phyloP scores from a whole-genome alignment of 2,888 invertebrate species.

The Caenorhabditis sulstoni region DNA sequence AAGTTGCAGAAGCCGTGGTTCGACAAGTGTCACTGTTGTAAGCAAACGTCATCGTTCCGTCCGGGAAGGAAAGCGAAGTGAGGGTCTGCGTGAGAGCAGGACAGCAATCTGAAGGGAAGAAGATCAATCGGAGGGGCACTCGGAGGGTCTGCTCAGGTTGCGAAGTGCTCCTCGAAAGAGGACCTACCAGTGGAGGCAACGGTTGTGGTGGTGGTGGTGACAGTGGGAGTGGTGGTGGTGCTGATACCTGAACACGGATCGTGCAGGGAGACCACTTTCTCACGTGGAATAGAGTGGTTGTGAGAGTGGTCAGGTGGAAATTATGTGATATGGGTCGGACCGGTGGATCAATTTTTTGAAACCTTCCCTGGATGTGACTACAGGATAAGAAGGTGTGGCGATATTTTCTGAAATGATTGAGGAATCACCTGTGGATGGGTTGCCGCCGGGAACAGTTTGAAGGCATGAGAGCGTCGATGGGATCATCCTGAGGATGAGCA shows the following conservation, averaged over 20 bases:
- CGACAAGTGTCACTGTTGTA: constrained; percentile 65
- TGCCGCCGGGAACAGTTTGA: constrained; percentile 25
- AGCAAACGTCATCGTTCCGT: constrained; percentile 64
- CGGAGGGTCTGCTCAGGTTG: background rate
- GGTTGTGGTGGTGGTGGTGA: constrained; percentile 36
- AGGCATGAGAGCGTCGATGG: constrained; percentile 14
- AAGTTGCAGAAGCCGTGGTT: constrained; percentile 54
- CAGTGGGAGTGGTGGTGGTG: constrained; percentile 15
- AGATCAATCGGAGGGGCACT: background rate
- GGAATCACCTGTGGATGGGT: constrained; percentile 24
- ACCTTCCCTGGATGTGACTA: too few relatives aligned
- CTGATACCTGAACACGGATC: constrained; percentile 20
- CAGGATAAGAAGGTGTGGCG: too few relatives aligned
- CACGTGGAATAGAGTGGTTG: background rate
- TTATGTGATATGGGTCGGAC: too few relatives aligned
- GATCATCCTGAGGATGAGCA: constrained; percentile 44
- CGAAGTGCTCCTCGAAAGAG: background rate
- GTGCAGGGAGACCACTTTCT: background rate
- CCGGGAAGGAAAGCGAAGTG: constrained; percentile 48
- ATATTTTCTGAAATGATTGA: too few relatives aligned
- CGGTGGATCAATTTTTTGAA: too few relatives aligned
- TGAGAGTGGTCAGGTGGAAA: background rate
- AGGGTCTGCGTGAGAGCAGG: constrained; percentile 51
- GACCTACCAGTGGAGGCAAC: constrained; percentile 24
- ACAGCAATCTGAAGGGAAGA: constrained; percentile 60